Evolutionary conservation across 2,888 invertebrate species (phyloP), one percentile per base, ranked within the genome.

Genomic region (Eristalis intricaria): DNA sequence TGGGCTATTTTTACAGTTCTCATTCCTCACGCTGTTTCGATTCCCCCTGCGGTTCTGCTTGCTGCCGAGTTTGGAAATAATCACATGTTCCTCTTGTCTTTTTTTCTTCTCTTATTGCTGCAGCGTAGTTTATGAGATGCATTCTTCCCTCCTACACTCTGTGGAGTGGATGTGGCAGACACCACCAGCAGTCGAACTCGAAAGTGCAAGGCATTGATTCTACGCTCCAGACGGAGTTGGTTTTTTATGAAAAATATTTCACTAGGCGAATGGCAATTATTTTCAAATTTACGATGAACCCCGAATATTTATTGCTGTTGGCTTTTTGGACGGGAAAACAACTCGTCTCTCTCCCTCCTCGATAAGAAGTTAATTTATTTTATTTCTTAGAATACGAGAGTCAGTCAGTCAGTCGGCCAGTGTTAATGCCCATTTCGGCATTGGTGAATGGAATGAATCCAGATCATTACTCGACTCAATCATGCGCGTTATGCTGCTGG

Each of bases 91-190:
- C 32, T 32, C 32, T 29, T 26, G 2, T 26, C 26, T 2, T 26
- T 26, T 4, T 32, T 32, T 32, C 10, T 32, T 0, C 10, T 29
- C 29, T 2, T 11, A 32, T 40, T 19, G 32, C 29, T 63, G 63
- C 29, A 13, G 40, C 40, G n/a, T 43, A 26, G 35, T 63, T 70
- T 64, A 73, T 64, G 68, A 38, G 56, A 82, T 82, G 85, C 85
- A 85, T 66, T 81, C 76, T 56, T 81, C 76, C 85, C 81, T 76
- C 85, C 81, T 73, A 77, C 85, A 40, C 50, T 82, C 73, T 64
- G 64, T 68, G 56, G 64, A 64, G 58, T 76, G 38, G 15, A 64
- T 38, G n/a, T n/a, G 63, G 50, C 4, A 19, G 11, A n/a, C 63
- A 75, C 23, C 29, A 10, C 68, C 76, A 71, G 43, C 35, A 32